Conservation (phyloP, 1,140 invertebrate genomes). For the Megathymus violae region DNA sequence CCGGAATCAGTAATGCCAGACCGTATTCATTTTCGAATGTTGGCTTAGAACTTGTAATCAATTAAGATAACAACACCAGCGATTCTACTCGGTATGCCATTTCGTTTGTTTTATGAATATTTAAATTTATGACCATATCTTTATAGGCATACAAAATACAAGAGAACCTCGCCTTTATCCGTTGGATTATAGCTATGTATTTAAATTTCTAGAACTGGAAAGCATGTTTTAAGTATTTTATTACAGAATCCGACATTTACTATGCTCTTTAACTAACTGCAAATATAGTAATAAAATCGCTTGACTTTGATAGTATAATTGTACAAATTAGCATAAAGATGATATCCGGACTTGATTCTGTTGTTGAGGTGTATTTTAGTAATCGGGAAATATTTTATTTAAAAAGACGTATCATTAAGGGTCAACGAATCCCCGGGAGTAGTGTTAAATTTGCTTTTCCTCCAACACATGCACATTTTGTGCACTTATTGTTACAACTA, state of each 20-base stretch:
- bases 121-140: too few species aligned
- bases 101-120: background rate
- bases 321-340: constrained; percentile 47
- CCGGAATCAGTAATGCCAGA: constrained; percentile 18
- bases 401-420: background rate
- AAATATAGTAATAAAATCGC: constrained; percentile 40
- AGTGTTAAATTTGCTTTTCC: too few species aligned
- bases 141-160: too few species aligned
- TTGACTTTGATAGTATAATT: constrained; percentile 44
- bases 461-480: too few species aligned
- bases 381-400: constrained; percentile 29
- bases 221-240: too few species aligned
- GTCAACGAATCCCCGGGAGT: too few species aligned
- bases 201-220: too few species aligned
- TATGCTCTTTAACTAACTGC: background rate
- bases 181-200: too few species aligned
- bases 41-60: constrained; percentile 14
- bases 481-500: too few species aligned
- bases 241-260: too few species aligned
- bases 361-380: constrained; percentile 36
- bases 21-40: constrained; percentile 15
- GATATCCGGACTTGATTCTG: constrained; percentile 40
- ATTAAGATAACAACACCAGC: constrained; percentile 16
- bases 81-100: background rate
- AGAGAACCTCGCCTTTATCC: too few species aligned